Percentiles rank a stretch among this genome's conserved stretches.
These are phyloP conservation scores for Lordiphosa andalusiaca DNA, from an alignment of 2,888 invertebrate species.

Conservation along the genomic window DNA sequence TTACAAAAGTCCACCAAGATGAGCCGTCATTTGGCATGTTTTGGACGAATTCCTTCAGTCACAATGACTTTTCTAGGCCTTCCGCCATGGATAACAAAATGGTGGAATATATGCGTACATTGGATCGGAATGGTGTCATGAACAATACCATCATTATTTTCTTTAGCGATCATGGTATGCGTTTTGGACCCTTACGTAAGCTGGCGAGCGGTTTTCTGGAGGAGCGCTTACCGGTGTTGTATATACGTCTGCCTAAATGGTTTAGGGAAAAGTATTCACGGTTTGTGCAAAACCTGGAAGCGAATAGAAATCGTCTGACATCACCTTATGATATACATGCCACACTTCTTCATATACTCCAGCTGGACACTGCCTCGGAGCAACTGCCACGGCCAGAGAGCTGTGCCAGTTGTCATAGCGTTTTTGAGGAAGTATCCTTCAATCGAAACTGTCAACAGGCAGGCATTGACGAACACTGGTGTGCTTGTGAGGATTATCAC, in stretches of 20 bases:
- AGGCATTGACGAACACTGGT: slow-evolving; percentile 87
- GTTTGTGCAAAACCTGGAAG: slow-evolving; percentile 81
- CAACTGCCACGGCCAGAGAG: slow-evolving; percentile 69
- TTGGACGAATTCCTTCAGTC: slow-evolving; percentile 89
- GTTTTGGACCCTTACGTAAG: slow-evolving; percentile 86
- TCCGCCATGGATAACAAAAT: slow-evolving; percentile 85
- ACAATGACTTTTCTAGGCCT: slow-evolving; percentile 84
- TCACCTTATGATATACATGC: slow-evolving; percentile 52
- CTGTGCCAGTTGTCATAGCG: slow-evolving; percentile 84
- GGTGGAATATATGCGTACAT: slow-evolving; percentile 82
- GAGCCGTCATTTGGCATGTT: slow-evolving; percentile 87
- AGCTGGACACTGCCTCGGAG: slow-evolving; percentile 32
- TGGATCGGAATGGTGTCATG: slow-evolving; percentile 82
- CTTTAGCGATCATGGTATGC: slow-evolving; percentile 89
- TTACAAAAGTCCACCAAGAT: slow-evolving; percentile 83
- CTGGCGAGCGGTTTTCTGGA: slow-evolving; percentile 88
- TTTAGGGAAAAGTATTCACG: slow-evolving; percentile 82
- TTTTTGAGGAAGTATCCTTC: slow-evolving; percentile 83
- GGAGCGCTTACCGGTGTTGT: slow-evolving; percentile 87
- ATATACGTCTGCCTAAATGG: slow-evolving; percentile 85
- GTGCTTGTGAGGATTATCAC: slow-evolving; percentile 84
- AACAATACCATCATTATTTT: slow-evolving; percentile 86
- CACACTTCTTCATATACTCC: slow-evolving; percentile 40
- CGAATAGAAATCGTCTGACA: slow-evolving; percentile 84
- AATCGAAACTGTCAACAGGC: slow-evolving; percentile 86